Conservation (phyloP, 2,888 invertebrate species). For the Nasonia oneida region DNA sequence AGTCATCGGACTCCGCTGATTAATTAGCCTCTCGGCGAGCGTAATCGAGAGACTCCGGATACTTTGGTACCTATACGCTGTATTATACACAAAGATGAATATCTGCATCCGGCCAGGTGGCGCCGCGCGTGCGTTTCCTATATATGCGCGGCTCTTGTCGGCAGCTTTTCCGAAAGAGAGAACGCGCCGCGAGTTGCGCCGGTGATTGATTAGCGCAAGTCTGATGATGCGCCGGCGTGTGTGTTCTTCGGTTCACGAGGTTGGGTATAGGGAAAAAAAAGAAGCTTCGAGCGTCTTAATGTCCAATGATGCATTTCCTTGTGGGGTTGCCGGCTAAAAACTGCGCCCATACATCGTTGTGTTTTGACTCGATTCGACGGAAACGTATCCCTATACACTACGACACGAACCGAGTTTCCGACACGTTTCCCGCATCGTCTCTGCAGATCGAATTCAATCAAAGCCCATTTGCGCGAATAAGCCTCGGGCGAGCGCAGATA, state of each 20-base stretch:
- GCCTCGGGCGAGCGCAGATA: not conserved
- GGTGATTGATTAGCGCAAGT: slow-evolving; percentile 17
- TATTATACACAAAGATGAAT: slow-evolving; percentile 59
- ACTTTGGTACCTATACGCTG: slow-evolving; percentile 44
- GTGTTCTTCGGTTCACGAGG: not conserved
- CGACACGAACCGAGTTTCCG: not conserved
- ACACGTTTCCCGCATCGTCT: not conserved
- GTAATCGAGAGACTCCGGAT: slow-evolving; percentile 33
- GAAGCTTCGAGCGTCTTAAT: not conserved
- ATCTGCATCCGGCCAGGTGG: slow-evolving; percentile 75
- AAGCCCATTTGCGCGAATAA: not conserved
- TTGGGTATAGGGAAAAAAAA: not conserved
- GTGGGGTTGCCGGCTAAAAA: not conserved
- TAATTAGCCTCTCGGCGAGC: slow-evolving; percentile 38
- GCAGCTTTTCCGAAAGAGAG: slow-evolving; percentile 67
- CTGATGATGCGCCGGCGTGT: not conserved
- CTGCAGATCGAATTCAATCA: not conserved
- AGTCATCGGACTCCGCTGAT: slow-evolving; percentile 32
- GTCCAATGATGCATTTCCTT: not conserved
- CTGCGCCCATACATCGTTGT: not conserved
- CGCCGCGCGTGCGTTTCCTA: slow-evolving; percentile 64
- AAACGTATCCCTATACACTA: too few species aligned
- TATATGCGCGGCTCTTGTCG: not conserved
- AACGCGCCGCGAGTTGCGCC: not conserved
- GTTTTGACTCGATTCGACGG: not conserved